phyloP scores from a whole-genome alignment of 1,140 invertebrate genomes.

The Cyphomyrmex costatus region DNA sequence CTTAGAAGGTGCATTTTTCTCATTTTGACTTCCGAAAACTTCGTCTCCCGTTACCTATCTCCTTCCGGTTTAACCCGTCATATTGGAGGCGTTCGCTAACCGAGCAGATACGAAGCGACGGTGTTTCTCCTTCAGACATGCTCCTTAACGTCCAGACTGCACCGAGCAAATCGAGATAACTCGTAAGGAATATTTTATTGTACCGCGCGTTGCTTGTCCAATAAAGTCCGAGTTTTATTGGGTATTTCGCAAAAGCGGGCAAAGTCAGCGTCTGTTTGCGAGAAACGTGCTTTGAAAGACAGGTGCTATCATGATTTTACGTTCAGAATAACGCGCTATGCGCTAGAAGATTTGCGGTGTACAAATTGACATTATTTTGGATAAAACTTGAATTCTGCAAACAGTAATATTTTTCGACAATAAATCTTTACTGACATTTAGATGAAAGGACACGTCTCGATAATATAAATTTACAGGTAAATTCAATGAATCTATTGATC shows the following conservation, averaged over 20 bases:
- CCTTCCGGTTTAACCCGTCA: slow-evolving; percentile 56
- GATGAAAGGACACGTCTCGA: neutral
- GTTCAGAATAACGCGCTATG: neutral
- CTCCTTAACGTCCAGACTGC: neutral
- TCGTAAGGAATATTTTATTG: slow-evolving; percentile 56
- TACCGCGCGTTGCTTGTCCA: slow-evolving; percentile 40
- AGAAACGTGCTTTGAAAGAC: neutral
- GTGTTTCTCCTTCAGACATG: neutral
- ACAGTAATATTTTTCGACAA: neutral
- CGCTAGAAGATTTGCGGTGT: slow-evolving; percentile 28
- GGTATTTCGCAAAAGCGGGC: slow-evolving; percentile 55
- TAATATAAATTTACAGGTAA: neutral
- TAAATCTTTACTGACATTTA: neutral
- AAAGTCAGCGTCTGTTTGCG: slow-evolving; percentile 32
- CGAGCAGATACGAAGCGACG: slow-evolving; percentile 46
- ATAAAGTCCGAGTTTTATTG: slow-evolving; percentile 73
- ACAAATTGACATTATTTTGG: neutral
- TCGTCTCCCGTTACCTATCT: slow-evolving; percentile 49
- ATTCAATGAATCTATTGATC: neutral
- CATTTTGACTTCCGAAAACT: slow-evolving; percentile 68
- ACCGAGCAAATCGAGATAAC: neutral
- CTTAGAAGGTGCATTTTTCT: slow-evolving; percentile 83
- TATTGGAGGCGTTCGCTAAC: slow-evolving; percentile 19
- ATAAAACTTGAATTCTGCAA: neutral
- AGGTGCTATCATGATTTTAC: slow-evolving; percentile 42